Conservation (phyloP, 2,888 invertebrate genomes). For the Acronicta leporina region DNA sequence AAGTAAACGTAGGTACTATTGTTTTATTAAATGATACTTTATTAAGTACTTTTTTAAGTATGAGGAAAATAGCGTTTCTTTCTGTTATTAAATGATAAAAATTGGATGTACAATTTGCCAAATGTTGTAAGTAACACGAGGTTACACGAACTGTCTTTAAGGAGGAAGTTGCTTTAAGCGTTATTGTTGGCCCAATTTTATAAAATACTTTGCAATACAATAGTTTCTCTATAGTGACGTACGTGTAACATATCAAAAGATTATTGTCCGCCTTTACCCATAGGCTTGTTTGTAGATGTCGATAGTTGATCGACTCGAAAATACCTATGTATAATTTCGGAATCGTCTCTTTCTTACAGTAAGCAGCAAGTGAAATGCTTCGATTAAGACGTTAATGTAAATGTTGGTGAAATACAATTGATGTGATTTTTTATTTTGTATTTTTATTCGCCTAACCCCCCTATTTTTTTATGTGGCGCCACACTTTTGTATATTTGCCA, state of each 20-base stretch:
- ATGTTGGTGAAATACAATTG: conserved; percentile 89
- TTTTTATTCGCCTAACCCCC: conserved; percentile 72
- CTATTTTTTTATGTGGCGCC: not conserved
- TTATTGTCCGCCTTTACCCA: conserved; percentile 84
- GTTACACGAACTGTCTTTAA: conserved; percentile 14
- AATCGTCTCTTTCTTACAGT: conserved; percentile 83
- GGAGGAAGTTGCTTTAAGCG: conserved; percentile 26
- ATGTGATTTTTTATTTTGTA: conserved; percentile 85
- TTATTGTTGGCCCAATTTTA: conserved; percentile 15
- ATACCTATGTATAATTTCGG: conserved; percentile 75
- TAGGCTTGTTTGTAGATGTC: conserved; percentile 84
- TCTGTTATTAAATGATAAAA: conserved; percentile 14
- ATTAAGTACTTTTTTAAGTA: conserved; percentile 10
- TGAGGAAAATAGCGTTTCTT: conserved; percentile 10
- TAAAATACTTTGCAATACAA: conserved; percentile 6
- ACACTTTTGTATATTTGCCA: no score
- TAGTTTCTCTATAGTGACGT: conserved; percentile 47
- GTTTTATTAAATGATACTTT: conserved; percentile 12
- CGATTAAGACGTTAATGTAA: conserved; percentile 87
- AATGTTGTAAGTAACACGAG: conserved; percentile 19
- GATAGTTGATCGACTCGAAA: conserved; percentile 67
- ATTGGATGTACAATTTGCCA: conserved; percentile 28
- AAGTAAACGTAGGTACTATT: conserved; percentile 6
- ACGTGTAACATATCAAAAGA: conserved; percentile 75
- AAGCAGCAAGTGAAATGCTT: conserved; percentile 86